Conservation (phyloP, 1,140 invertebrate species). For the Asobara japonica region DNA sequence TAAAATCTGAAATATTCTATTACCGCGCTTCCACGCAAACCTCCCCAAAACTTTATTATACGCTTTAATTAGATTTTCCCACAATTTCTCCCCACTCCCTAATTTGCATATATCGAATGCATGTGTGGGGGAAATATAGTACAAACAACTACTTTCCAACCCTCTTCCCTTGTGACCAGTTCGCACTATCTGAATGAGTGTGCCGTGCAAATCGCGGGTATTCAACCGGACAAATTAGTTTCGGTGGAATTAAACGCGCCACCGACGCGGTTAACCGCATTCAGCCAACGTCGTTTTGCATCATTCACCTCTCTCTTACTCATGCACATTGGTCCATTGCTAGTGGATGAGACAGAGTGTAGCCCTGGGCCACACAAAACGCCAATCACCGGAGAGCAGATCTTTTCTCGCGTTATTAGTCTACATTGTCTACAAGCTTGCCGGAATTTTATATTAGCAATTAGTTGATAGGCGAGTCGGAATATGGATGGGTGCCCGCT, state of each 20-base stretch:
- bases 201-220: conserved; percentile 46
- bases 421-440: not conserved
- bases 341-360: not conserved
- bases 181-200: conserved; percentile 9
- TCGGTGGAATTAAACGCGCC: conserved; percentile 55
- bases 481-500: too few species aligned
- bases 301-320: conserved; percentile 25
- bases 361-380: not conserved
- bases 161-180: conserved; percentile 3
- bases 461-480: too few species aligned
- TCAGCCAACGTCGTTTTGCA: conserved; percentile 30
- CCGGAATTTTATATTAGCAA: too few species aligned
- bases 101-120: not conserved
- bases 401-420: not conserved
- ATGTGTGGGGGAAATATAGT: conserved; percentile 4
- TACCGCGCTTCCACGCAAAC: not conserved
- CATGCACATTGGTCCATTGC: not conserved
- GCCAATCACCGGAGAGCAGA: not conserved
- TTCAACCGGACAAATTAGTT: conserved; percentile 56
- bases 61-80: not conserved
- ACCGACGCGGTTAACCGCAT: conserved; percentile 47
- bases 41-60: not conserved
- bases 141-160: conserved; percentile 4
- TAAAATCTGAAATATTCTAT: not conserved
- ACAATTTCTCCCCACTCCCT: not conserved